Conservation (phyloP, 2,888 invertebrate genomes). For the Phengaris arion region DNA sequence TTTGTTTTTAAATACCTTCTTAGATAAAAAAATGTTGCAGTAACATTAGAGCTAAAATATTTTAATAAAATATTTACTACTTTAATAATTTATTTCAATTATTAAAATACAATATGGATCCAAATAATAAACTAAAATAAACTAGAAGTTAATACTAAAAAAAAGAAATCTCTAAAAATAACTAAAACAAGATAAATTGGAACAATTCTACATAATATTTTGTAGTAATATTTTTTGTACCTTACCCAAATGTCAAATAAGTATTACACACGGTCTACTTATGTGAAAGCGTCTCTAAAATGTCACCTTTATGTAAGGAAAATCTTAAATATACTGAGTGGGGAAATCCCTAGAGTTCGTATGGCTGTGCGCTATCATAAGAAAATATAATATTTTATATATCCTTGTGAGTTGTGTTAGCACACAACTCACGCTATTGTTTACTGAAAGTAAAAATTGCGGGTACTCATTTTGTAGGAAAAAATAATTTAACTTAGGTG, state of each 20-base stretch:
- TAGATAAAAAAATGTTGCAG: too few species aligned
- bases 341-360: background rate
- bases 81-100: background rate
- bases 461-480: background rate
- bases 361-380: background rate
- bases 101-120: too few species aligned
- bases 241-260: background rate
- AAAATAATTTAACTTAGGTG: too few species aligned
- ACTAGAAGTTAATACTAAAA: too few species aligned
- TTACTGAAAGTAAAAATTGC: background rate
- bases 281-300: background rate
- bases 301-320: background rate
- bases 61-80: background rate
- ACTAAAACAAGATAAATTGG: background rate
- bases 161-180: background rate
- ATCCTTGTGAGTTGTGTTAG: background rate
- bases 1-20: background rate
- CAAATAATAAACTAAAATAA: too few species aligned
- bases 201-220: background rate
- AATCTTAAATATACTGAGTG: constrained; percentile 4
- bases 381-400: background rate
- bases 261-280: background rate
- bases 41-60: background rate
- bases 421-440: background rate
- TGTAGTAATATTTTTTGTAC: background rate